Conservation (phyloP, 1,140 invertebrate genomes). For the Gryon sp. region DNA sequence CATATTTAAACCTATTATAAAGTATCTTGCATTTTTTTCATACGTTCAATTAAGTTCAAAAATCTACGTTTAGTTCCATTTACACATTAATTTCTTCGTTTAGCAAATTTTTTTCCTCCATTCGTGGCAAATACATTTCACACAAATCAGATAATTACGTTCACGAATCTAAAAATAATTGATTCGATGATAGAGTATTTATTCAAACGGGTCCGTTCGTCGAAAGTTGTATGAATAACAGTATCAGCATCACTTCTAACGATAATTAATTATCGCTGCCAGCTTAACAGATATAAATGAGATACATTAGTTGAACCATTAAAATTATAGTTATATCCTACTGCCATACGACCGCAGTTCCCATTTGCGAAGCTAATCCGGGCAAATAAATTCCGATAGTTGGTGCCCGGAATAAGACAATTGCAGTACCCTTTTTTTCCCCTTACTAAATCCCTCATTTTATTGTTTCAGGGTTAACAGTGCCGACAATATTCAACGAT, state of each 20-base stretch:
- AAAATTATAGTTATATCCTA: conserved; percentile 43
- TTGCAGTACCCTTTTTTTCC: conserved; percentile 5
- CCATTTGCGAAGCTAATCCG: conserved; percentile 38
- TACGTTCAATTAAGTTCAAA: too few relatives aligned
- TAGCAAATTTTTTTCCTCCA: too few relatives aligned
- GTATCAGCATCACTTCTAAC: conserved; percentile 36
- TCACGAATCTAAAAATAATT: too few relatives aligned
- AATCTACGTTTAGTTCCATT: too few relatives aligned
- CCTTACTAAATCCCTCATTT: conserved; percentile 39
- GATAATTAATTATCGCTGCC: conserved; percentile 49
- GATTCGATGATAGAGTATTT: not conserved
- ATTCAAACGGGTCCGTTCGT: not conserved
- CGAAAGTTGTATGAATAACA: conserved; percentile 39
- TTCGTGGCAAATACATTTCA: too few relatives aligned
- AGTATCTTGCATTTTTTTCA: too few relatives aligned
- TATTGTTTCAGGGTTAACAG: conserved; percentile 32
- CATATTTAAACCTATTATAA: too few relatives aligned
- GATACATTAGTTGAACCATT: conserved; percentile 49
- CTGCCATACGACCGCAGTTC: conserved; percentile 2
- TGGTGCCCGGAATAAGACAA: conserved; percentile 24
- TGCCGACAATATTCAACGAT: not conserved
- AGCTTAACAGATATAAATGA: conserved; percentile 58
- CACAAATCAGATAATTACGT: too few relatives aligned
- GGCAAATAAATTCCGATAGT: conserved; percentile 42
- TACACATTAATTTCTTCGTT: too few relatives aligned